A percentile compares a stretch with the other conserved stretches of the same genome.
Evolutionary conservation across 2,113 vertebrate genomes (phyloP).

Genomic region (Hippocampus barbouri): DNA sequence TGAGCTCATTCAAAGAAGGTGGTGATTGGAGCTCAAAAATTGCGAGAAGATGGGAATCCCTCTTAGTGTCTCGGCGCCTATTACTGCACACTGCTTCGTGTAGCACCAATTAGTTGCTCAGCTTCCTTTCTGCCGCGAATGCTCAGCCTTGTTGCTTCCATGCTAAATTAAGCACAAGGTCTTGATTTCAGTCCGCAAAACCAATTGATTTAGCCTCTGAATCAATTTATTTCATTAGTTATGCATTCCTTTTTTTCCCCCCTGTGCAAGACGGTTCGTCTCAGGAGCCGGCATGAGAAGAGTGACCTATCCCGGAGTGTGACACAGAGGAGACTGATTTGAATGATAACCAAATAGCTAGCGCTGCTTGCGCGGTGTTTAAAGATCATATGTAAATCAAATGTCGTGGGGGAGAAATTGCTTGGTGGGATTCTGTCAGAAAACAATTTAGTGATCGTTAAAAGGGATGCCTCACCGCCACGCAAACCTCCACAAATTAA

Average conservation of each 20-base stretch:
- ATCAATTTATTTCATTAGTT: constrained; percentile 94
- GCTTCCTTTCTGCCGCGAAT: constrained; percentile 79
- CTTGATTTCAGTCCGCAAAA: constrained; percentile 82
- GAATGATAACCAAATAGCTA: constrained; percentile 92
- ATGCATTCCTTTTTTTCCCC: constrained; percentile 78
- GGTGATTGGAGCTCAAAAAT: constrained; percentile 45
- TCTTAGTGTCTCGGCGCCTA: constrained; percentile 66
- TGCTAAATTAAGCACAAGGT: constrained; percentile 90
- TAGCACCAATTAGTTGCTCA: constrained; percentile 84
- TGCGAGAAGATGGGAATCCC: constrained; percentile 49
- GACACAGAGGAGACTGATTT: constrained; percentile 78
- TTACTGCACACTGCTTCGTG: constrained; percentile 82
- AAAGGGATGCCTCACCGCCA: constrained; percentile 81
- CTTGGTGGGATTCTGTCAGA: constrained; percentile 84
- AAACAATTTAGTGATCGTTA: constrained; percentile 94
- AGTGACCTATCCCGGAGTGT: constrained; percentile 84
- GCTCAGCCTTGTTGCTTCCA: constrained; percentile 77
- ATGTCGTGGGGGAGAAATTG: constrained; percentile 81
- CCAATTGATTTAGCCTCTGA: constrained; percentile 89
- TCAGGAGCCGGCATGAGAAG: constrained; percentile 64
- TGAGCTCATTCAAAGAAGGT: constrained; percentile 54
- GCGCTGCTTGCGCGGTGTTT: constrained; percentile 77
- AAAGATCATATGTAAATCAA: constrained; percentile 99
- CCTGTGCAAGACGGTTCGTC: constrained; percentile 43
- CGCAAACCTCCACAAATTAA: constrained; percentile 78